phyloP scores from a whole-genome alignment of 2,797 vertebrate species.

The Pangasius larnaudii region DNA sequence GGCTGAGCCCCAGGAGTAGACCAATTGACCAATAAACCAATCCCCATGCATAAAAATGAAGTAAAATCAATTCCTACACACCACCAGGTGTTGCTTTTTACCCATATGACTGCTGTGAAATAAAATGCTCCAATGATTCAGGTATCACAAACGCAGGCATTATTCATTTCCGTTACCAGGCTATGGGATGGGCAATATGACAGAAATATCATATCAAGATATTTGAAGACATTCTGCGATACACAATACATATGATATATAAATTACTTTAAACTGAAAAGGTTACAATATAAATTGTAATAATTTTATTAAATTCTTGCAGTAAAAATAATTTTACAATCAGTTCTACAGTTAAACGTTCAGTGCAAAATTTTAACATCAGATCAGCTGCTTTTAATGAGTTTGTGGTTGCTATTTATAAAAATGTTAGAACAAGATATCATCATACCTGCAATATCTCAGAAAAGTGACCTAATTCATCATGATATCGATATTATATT shows the following conservation, averaged over 20 bases:
- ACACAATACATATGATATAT: background rate
- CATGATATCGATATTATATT: background rate
- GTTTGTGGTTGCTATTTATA: background rate
- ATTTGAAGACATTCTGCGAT: background rate
- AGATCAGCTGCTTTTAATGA: background rate
- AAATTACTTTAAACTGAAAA: background rate
- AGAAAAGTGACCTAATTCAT: too few relatives aligned
- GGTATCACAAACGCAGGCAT: background rate
- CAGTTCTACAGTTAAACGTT: background rate
- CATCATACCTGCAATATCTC: background rate
- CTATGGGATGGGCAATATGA: background rate
- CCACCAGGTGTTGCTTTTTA: background rate
- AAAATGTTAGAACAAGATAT: background rate
- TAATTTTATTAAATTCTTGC: background rate
- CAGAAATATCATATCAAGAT: background rate
- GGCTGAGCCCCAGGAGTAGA: background rate
- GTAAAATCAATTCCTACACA: background rate
- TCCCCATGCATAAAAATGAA: background rate
- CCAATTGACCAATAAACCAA: too few relatives aligned
- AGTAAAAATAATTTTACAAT: background rate
- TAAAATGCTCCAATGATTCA: background rate
- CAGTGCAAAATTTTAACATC: background rate
- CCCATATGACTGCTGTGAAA: background rate
- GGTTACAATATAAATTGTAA: background rate
- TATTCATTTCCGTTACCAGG: background rate